Conservation (phyloP, 2,888 invertebrate species). For the Heliconius sara region DNA sequence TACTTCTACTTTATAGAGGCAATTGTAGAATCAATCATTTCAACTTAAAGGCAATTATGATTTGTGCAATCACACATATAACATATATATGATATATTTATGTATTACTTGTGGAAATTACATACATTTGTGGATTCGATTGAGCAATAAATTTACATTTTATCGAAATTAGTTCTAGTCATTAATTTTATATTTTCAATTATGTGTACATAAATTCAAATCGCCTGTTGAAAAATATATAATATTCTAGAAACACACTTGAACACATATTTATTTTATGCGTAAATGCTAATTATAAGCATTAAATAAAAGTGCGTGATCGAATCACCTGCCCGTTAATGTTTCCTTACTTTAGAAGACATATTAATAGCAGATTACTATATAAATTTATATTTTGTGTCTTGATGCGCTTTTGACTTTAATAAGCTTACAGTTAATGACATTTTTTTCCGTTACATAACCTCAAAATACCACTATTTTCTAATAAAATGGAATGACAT, state of each 20-base stretch:
- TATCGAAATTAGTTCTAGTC: conserved; percentile 7
- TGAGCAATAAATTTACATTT: conserved; percentile 13
- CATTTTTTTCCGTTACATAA: not conserved
- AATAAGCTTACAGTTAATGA: not conserved
- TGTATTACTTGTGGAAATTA: conserved; percentile 5
- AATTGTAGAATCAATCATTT: conserved; percentile 20
- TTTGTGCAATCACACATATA: not conserved
- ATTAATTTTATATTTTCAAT: conserved; percentile 5
- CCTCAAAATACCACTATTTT: not conserved
- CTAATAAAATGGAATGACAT: not conserved
- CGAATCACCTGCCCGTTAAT: conserved; percentile 44
- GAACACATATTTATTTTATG: conserved; percentile 30
- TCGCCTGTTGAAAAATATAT: not conserved
- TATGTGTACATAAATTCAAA: conserved; percentile 10
- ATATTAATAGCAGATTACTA: conserved; percentile 29
- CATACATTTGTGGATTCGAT: not conserved
- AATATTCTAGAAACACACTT: conserved; percentile 14
- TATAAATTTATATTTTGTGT: conserved; percentile 29
- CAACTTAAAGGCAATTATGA: conserved; percentile 7
- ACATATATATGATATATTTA: not conserved
- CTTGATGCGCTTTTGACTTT: conserved; percentile 25
- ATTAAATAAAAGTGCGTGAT: conserved; percentile 46
- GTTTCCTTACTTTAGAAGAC: conserved; percentile 42
- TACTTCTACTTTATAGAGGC: conserved; percentile 44
- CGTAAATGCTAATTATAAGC: conserved; percentile 43